A percentile compares a stretch with the other conserved stretches of the same genome.
Evolutionary conservation across 2,888 invertebrate species (phyloP).

Genomic region (Pterostichus niger): DNA sequence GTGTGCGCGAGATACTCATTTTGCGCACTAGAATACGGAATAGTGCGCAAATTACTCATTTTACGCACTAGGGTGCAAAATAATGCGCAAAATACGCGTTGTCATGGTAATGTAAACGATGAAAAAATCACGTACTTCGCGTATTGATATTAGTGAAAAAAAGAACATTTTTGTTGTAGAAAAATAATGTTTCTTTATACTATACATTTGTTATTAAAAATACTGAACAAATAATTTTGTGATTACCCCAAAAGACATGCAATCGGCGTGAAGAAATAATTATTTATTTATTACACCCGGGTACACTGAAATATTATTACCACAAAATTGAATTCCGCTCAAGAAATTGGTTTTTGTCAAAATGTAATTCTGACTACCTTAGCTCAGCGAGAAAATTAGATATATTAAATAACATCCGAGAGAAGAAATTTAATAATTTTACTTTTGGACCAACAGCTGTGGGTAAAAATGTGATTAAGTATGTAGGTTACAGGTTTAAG

Average conservation of each 20-base stretch:
- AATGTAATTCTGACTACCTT: conserved; percentile 24
- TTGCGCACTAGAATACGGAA: too few relatives aligned
- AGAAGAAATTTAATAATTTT: conserved; percentile 9
- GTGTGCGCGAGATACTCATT: too few relatives aligned
- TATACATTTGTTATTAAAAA: too few relatives aligned
- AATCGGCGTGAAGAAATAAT: neutral
- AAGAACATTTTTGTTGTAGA: too few relatives aligned
- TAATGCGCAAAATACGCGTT: too few relatives aligned
- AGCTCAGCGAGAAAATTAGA: neutral
- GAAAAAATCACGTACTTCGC: too few relatives aligned
- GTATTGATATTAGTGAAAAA: too few relatives aligned
- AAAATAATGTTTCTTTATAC: too few relatives aligned
- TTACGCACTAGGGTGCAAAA: too few relatives aligned
- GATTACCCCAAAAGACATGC: neutral
- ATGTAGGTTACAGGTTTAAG: neutral
- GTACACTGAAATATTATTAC: neutral
- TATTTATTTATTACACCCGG: neutral
- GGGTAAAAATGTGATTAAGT: neutral
- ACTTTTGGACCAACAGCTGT: neutral
- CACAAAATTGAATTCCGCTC: neutral
- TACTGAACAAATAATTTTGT: neutral
- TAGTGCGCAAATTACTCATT: too few relatives aligned
- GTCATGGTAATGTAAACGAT: too few relatives aligned
- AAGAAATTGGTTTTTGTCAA: conserved; percentile 1
- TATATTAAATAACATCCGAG: conserved; percentile 20